Percentiles rank a stretch among this genome's conserved stretches.
These are phyloP conservation scores for Loxodonta africana DNA, from an alignment of 2,113 vertebrate genomes.

Conservation along the genomic window DNA sequence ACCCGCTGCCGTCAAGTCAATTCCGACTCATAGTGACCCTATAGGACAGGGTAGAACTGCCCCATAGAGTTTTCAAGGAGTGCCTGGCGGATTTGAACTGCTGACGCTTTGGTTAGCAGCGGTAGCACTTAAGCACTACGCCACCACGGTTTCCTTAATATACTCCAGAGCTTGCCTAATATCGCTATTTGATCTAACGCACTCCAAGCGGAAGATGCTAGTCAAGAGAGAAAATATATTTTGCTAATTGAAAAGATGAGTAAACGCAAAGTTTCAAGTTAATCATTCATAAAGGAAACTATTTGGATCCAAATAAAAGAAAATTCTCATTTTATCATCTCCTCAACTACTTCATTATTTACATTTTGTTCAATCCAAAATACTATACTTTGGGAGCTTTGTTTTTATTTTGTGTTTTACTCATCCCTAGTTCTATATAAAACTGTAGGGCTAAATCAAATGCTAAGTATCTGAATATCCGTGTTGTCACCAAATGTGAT, in stretches of 20 bases:
- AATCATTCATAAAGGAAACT: conserved; percentile 33
- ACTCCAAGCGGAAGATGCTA: neutral
- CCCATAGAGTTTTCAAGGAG: too few species aligned
- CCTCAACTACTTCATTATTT: neutral
- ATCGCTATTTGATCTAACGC: neutral
- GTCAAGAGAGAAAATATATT: conserved; percentile 27
- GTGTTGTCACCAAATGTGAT: neutral
- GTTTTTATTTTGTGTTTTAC: conserved; percentile 9
- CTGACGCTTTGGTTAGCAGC: too few species aligned
- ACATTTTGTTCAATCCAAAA: conserved; percentile 18
- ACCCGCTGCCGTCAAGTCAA: too few species aligned
- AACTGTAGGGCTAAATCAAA: neutral
- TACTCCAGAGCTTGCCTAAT: neutral
- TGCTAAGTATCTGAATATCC: neutral
- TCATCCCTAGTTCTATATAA: neutral
- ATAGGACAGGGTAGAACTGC: too few species aligned
- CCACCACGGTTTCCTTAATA: neutral
- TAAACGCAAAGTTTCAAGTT: neutral
- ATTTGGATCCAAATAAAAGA: conserved; percentile 17
- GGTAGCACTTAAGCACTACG: too few species aligned
- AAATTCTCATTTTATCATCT: neutral
- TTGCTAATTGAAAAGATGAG: neutral
- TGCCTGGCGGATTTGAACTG: too few species aligned
- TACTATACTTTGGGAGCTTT: neutral
- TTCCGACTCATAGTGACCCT: too few species aligned